These are phyloP conservation scores for Zosterops lateralis DNA, from an alignment of 2,113 vertebrate species.

Conservation along the genomic window DNA sequence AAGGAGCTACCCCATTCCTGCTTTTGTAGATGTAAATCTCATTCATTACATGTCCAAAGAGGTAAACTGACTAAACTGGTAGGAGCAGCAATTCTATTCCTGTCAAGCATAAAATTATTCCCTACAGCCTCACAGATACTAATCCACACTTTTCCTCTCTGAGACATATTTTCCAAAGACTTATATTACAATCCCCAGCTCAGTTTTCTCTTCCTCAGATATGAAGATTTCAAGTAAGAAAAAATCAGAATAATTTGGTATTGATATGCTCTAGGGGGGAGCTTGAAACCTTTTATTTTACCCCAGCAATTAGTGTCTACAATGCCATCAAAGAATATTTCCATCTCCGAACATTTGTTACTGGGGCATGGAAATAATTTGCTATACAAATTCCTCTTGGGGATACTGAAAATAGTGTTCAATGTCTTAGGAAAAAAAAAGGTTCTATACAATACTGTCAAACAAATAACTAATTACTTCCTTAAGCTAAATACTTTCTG, in stretches of 20 bases:
- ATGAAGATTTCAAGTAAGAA: not conserved
- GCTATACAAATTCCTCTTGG: not conserved
- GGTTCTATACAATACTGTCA: not conserved
- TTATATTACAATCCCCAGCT: not conserved
- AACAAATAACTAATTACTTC: not conserved
- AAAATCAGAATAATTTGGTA: not conserved
- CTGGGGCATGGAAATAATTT: not conserved
- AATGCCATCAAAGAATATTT: not conserved
- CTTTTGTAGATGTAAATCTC: not conserved
- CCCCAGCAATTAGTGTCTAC: not conserved
- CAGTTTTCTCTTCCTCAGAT: not conserved
- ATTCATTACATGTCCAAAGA: not conserved
- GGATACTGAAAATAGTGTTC: not conserved
- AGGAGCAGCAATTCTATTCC: not conserved
- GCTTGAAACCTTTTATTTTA: not conserved
- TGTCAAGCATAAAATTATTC: not conserved
- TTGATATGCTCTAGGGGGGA: not conserved
- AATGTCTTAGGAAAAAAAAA: not conserved
- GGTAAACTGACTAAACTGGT: not conserved
- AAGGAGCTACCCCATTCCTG: not conserved
- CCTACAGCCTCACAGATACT: not conserved
- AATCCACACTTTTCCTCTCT: not conserved
- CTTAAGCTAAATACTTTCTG: not conserved
- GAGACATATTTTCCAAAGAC: not conserved
- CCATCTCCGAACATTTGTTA: not conserved